Evolutionary conservation across 2,113 vertebrate species (phyloP).

Genomic region (Odontesthes bonariensis): DNA sequence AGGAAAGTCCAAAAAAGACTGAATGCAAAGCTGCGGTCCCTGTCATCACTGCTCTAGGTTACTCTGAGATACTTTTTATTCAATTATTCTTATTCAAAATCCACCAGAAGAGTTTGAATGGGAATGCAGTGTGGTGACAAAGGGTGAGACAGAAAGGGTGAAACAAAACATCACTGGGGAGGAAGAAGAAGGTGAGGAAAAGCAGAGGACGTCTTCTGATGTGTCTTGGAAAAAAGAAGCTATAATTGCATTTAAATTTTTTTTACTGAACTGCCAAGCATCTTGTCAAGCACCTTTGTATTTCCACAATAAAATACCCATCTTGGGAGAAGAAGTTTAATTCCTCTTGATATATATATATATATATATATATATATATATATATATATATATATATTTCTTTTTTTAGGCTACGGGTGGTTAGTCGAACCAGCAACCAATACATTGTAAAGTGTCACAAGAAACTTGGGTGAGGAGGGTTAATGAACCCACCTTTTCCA

Average conservation of each 20-base stretch:
- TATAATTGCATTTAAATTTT: conserved; percentile 16
- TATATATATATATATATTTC: conserved; percentile 22
- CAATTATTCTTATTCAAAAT: conserved; percentile 63
- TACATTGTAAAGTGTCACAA: conserved; percentile 70
- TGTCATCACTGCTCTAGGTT: conserved; percentile 59
- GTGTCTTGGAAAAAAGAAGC: conserved; percentile 22
- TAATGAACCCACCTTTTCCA: conserved; percentile 82
- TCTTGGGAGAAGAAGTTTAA: conserved; percentile 58
- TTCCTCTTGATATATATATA: conserved; percentile 55
- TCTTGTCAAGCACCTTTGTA: conserved; percentile 18
- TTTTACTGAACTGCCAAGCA: conserved; percentile 30
- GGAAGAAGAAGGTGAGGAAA: background rate
- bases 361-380: conserved; percentile 31
- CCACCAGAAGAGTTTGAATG: conserved; percentile 4
- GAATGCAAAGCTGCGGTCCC: conserved; percentile 41
- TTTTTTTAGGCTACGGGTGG: conserved; percentile 32
- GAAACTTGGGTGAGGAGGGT: conserved; percentile 74
- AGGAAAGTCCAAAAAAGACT: conserved; percentile 6
- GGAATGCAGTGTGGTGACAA: conserved; percentile 2
- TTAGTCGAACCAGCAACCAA: conserved; percentile 61
- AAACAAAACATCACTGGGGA: background rate
- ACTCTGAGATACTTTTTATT: conserved; percentile 59
- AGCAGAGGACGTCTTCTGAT: conserved; percentile 19
- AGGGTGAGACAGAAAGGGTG: background rate
- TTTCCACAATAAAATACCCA: conserved; percentile 54